Base-by-base conservation (phyloP, 2,888 invertebrate genomes). In the Deilephila elpenor region DNA sequence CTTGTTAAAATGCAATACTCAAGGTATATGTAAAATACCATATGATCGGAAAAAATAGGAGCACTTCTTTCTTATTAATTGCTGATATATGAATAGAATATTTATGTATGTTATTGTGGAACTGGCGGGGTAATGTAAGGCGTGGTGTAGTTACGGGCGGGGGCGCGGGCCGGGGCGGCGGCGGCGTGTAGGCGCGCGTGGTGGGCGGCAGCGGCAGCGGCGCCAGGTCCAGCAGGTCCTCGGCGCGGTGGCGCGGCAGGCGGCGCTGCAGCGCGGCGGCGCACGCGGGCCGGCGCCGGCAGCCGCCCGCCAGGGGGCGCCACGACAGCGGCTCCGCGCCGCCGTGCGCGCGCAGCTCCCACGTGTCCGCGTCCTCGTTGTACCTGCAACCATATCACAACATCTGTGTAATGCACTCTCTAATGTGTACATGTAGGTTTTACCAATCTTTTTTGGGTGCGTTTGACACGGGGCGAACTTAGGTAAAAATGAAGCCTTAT, bases 201-300 rank as follows among this genome's bases (percentile, higher is more conserved):
- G 97, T 97, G 84, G 97, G 89, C 71, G 96, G 95, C 60, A 97
- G 97, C 95, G 97, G 96, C 84, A 97, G 97, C 78, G 98, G 93
- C 83, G 96, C 96, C 79, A 98, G 94, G 83, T 96, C 95, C 78
- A 98, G 91, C 76, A 98, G 96, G 92, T 97, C 97, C 88, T 98
- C 97, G 62, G 93, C 90, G 75, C 95, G 93, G 56, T 34, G 61
- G 34, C 32, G 20, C 17, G 56, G 29, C 60, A 60, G 60, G 70
- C 53, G 72, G 71, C 64, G 59, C 20, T 59, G 67, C 59, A 34
- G 19, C 56, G 90, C 89, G 89, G 84, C 60, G 34, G 51, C 67
- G 32, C 37, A 51, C 32, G 44, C 51, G 67, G 71, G 56, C 60
- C 64, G 56, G 60, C 20, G 73, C n/a, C 29, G 29, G 32, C 59